Evolutionary conservation across 2,797 vertebrate species (phyloP), one percentile per base, ranked within the genome.

Genomic region (Arctocebus calabarensis): DNA sequence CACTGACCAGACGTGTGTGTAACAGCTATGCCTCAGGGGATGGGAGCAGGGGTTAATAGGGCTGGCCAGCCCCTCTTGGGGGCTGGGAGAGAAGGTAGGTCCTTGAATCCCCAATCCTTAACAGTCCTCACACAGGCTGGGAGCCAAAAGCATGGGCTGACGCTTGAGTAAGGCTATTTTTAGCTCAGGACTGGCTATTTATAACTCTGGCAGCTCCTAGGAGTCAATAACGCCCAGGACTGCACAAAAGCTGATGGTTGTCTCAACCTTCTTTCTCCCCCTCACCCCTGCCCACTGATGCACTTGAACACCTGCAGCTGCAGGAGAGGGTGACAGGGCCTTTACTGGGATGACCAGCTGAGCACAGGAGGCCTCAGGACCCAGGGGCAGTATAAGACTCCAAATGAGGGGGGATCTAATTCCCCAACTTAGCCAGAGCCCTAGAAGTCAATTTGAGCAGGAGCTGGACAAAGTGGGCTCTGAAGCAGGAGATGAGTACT

Each of bases 181-280:
- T 98, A 98, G 98, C 97, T 93, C 91, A 94, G 98, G 98, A 98
- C 98, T 98, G 98, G 98, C 98, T 98, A 98, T 98, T 98, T 98
- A 98, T 98, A 98, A 96, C 90, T 71, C 97, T 97, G 98, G 98
- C 98, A 97, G 98, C 92, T 96, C 77, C 96, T 96, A 92, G 85
- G 97, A 97, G 97, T 98, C 98, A 97, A 61, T 86, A 71, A 92
- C 93, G 74, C 68, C 16, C 1, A 59, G 71, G 94, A 14, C 84
- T 37, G 84, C 61, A 68, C 12, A 81, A 82, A 70, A 86, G 71
- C 93, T 23, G 37, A 14, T 19, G 20, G 55, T 4, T 37, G 57
- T 40, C 40, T 75, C 25, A 0, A 7, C 68, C 48, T 48, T 13
- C 40, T 40, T 40, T 40, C 40, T 5, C 2, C 17, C 43, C 20